These are phyloP conservation scores for Uromys caudimaculatus DNA, from an alignment of 2,797 vertebrate species.

Conservation along the genomic window DNA sequence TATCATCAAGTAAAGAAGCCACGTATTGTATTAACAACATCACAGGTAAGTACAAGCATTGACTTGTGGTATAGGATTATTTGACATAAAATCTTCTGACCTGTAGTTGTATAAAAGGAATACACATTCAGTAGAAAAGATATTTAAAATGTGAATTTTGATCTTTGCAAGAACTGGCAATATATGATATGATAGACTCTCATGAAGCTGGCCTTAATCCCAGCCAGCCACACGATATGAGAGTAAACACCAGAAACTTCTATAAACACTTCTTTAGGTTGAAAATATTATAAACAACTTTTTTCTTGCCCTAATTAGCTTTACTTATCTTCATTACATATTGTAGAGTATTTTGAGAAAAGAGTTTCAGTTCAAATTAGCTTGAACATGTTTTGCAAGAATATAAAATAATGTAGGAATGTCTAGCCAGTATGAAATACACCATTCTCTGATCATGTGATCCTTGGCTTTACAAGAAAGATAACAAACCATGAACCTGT, in stretches of 20 bases:
- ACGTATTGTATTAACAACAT: background rate
- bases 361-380: background rate
- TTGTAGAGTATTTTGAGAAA: background rate
- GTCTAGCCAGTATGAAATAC: background rate
- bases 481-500: background rate
- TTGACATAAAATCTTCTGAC: background rate
- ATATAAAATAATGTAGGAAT: background rate
- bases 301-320: background rate
- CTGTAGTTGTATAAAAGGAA: background rate
- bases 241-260: background rate
- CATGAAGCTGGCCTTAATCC: too few relatives aligned
- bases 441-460: background rate
- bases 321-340: background rate
- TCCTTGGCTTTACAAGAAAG: background rate
- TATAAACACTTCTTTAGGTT: background rate
- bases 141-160: background rate
- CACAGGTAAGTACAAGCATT: background rate
- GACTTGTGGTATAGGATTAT: background rate
- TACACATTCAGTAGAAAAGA: background rate
- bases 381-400: background rate
- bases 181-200: background rate
- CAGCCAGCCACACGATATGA: fast-evolving
- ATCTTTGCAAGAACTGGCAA: background rate
- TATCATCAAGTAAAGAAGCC: background rate
- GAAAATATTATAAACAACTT: background rate